Evolutionary conservation across 1,140 invertebrate genomes (phyloP).

Genomic region (Dendroctonus valens): DNA sequence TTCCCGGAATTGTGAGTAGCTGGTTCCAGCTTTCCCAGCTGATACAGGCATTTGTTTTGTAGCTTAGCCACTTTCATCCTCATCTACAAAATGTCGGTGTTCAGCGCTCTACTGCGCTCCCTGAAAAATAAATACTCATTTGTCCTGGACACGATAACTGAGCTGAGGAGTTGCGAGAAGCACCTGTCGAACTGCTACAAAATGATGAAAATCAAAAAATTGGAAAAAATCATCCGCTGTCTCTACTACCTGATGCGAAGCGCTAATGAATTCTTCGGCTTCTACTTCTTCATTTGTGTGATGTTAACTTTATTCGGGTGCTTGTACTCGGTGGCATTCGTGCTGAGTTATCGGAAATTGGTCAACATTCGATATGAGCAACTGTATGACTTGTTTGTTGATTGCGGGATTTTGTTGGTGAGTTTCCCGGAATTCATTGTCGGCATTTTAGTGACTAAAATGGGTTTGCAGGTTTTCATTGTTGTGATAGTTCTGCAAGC

Average conservation of each 20-base stretch:
- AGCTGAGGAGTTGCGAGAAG: background rate
- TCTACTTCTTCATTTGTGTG: conserved; percentile 6
- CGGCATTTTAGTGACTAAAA: background rate
- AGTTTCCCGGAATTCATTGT: background rate
- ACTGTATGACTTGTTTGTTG: background rate
- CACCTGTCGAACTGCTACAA: conserved; percentile 1
- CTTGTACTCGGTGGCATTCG: conserved; percentile 10
- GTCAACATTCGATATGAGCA: background rate
- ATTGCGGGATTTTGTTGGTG: conserved; percentile 4
- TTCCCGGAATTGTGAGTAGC: too few relatives aligned
- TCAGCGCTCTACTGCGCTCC: background rate
- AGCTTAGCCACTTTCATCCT: background rate
- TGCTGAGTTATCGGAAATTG: background rate
- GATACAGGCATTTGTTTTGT: background rate
- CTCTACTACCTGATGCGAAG: background rate
- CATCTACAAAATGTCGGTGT: background rate
- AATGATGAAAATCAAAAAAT: conserved; percentile 10
- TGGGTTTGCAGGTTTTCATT: conserved; percentile 1
- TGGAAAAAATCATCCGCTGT: conserved; percentile 13
- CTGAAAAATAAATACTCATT: conserved; percentile 10
- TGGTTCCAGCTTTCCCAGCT: too few relatives aligned
- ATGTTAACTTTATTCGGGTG: conserved; percentile 3
- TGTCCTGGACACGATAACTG: background rate
- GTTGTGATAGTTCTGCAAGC: background rate
- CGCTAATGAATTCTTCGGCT: conserved; percentile 7